Conservation (phyloP, 2,888 invertebrate species). For the Cartodere bifasciata region DNA sequence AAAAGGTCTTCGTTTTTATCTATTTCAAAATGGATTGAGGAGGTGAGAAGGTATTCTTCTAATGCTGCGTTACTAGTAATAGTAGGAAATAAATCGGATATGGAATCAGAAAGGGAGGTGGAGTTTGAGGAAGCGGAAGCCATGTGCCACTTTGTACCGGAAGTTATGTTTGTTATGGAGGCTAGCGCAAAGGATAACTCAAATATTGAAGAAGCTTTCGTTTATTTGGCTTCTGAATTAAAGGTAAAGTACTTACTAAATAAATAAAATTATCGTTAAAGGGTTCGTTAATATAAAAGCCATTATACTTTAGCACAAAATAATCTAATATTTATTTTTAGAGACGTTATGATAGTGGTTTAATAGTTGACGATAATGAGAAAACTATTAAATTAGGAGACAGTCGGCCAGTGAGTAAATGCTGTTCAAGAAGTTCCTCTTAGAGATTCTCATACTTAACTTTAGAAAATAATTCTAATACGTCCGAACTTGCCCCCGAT, state of each 20-base stretch:
- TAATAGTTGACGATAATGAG: conserved; percentile 45
- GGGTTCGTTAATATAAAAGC: background rate
- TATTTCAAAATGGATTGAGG: conserved; percentile 91
- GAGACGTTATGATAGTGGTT: conserved; percentile 62
- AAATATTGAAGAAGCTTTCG: conserved; percentile 81
- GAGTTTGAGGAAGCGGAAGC: conserved; percentile 77
- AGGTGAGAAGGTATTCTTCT: conserved; percentile 87
- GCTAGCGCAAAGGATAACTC: conserved; percentile 86
- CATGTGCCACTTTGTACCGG: conserved; percentile 74
- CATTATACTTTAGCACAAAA: background rate
- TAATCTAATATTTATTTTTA: conserved; percentile 32
- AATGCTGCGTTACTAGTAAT: conserved; percentile 81
- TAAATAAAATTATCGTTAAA: too few species aligned
- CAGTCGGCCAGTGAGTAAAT: conserved; percentile 52
- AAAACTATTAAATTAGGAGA: conserved; percentile 57
- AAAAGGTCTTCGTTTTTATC: conserved; percentile 84
- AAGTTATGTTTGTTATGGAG: conserved; percentile 76
- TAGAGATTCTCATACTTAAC: too few species aligned
- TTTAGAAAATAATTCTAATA: too few species aligned
- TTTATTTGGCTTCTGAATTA: conserved; percentile 73
- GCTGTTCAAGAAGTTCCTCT: too few species aligned
- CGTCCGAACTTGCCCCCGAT: too few species aligned
- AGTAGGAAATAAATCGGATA: conserved; percentile 87
- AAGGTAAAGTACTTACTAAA: too few species aligned
- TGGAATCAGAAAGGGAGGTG: conserved; percentile 69